These are phyloP conservation scores for Crotalus tigris DNA, from an alignment of 2,113 vertebrate species.

Conservation along the genomic window DNA sequence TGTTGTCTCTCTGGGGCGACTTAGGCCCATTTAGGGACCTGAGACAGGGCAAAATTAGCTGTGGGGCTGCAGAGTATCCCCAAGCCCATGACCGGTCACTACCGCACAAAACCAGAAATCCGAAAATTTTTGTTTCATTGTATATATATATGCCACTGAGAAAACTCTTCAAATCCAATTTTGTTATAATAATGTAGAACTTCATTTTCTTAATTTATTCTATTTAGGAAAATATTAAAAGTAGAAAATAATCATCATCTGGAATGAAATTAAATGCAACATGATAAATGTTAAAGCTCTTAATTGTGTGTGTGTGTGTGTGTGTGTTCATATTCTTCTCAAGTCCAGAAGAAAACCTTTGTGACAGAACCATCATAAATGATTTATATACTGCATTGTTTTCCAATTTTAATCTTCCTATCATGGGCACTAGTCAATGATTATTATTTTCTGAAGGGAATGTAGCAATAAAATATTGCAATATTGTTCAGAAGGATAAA, in stretches of 20 bases:
- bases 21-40: no score
- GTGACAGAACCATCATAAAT: slow-evolving; percentile 48
- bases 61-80: no score
- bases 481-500: slow-evolving; percentile 35
- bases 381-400: slow-evolving; percentile 48
- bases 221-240: slow-evolving; percentile 63
- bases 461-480: slow-evolving; percentile 3
- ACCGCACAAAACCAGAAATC: neutral
- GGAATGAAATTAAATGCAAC: slow-evolving; percentile 45
- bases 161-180: slow-evolving; percentile 53
- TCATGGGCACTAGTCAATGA: slow-evolving; percentile 47
- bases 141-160: slow-evolving; percentile 50
- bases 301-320: slow-evolving; percentile 13
- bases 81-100: no score
- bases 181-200: slow-evolving; percentile 50
- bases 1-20: no score
- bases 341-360: slow-evolving; percentile 42
- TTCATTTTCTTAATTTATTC: slow-evolving; percentile 32
- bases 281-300: slow-evolving; percentile 55
- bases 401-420: slow-evolving; percentile 53
- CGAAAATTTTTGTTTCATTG: slow-evolving; percentile 3
- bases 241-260: slow-evolving; percentile 48
- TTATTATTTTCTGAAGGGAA: slow-evolving; percentile 33
- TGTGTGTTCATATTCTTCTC: neutral
- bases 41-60: no score